These are phyloP conservation scores for Thamnophis elegans DNA, from an alignment of 2,797 vertebrate genomes.

Conservation along the genomic window DNA sequence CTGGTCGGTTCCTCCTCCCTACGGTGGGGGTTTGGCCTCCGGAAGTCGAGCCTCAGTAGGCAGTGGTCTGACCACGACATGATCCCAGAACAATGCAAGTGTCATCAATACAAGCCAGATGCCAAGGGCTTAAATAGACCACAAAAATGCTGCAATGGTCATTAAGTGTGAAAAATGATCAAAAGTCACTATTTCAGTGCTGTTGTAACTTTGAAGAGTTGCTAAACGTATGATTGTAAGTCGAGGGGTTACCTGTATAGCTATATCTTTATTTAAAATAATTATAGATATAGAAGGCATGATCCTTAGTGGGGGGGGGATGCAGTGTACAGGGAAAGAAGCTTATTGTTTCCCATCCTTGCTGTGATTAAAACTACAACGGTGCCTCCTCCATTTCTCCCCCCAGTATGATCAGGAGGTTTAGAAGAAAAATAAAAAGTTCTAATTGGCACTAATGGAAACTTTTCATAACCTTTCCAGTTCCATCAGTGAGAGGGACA, in stretches of 20 bases:
- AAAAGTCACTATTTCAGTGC: not conserved
- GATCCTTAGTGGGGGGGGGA: not conserved
- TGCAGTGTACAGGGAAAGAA: not conserved
- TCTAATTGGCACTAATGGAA: not conserved
- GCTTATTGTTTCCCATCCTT: not conserved
- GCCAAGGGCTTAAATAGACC: not conserved
- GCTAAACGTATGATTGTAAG: not conserved
- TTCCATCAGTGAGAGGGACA: not conserved
- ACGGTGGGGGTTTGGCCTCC: too few relatives aligned
- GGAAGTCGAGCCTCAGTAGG: too few relatives aligned
- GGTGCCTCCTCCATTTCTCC: not conserved
- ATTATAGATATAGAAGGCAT: not conserved
- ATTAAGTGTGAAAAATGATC: not conserved
- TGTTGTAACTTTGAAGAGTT: not conserved
- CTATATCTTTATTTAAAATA: not conserved
- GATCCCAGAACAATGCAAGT: not conserved
- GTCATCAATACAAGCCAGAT: not conserved
- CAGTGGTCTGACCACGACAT: too few relatives aligned
- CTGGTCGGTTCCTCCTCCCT: too few relatives aligned
- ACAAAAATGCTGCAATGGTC: not conserved
- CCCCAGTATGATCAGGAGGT: not conserved
- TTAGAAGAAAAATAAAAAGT: not conserved
- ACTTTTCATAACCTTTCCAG: not conserved
- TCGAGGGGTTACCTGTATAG: not conserved
- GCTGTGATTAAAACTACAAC: not conserved